Evolutionary conservation across 1,140 invertebrate genomes (phyloP).

Genomic region (Episyrphus balteatus): DNA sequence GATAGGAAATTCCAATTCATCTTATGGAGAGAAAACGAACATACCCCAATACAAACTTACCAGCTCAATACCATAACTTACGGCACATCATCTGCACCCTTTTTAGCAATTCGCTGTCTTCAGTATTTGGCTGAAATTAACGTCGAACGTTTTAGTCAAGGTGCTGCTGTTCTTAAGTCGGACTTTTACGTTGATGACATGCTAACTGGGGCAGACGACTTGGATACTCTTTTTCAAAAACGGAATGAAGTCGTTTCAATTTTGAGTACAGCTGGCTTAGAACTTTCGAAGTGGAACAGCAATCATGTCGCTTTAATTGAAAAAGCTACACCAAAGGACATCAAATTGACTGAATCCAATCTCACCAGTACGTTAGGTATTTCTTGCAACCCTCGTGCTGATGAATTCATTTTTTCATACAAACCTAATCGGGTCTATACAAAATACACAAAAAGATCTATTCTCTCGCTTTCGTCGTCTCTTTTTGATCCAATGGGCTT

Average conservation of each 20-base stretch:
- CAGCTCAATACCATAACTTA: constrained; percentile 7
- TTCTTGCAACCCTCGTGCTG: background rate
- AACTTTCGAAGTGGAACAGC: no score
- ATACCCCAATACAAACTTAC: constrained; percentile 12
- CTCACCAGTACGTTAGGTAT: background rate
- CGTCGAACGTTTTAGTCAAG: background rate
- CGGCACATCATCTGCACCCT: constrained; percentile 4
- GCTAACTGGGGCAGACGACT: no score
- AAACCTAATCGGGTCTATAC: background rate
- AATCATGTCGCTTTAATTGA: no score
- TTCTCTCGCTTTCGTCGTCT: no score
- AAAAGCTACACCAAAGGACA: no score
- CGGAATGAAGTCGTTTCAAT: background rate
- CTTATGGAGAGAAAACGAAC: constrained; percentile 25
- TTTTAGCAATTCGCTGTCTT: constrained; percentile 1
- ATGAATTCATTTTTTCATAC: background rate
- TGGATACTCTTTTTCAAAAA: no score
- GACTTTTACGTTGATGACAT: constrained; percentile 1
- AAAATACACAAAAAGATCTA: constrained; percentile 2
- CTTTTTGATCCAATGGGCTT: no score
- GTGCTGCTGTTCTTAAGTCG: background rate
- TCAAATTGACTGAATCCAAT: background rate
- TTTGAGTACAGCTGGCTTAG: background rate
- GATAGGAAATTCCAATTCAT: constrained; percentile 35
- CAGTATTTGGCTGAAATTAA: constrained; percentile 1